A percentile compares a stretch with the other conserved stretches of the same genome.
phyloP scores from a whole-genome alignment of 2,888 invertebrate species.

The Parnassius glacialis region DNA sequence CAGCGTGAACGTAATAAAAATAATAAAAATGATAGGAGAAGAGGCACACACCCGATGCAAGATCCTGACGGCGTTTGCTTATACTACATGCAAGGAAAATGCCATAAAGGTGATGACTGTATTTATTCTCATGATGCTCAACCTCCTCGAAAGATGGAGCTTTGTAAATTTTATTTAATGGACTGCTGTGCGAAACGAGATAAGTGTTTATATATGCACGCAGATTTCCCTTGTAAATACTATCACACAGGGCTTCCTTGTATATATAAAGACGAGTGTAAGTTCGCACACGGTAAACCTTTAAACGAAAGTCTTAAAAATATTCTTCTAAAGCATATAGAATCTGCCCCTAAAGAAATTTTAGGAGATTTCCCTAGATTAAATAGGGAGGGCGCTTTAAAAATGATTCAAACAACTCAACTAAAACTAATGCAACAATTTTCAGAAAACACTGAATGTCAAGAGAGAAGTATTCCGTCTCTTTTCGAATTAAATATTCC shows the following conservation, averaged over 20 bases:
- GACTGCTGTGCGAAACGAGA: slow-evolving; percentile 97
- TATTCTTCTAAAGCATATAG: slow-evolving; percentile 87
- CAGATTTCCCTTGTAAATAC: slow-evolving; percentile 98
- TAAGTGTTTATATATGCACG: slow-evolving; percentile 97
- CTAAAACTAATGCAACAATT: slow-evolving; percentile 68
- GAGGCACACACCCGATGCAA: slow-evolving; percentile 81
- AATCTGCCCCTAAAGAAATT: slow-evolving; percentile 94
- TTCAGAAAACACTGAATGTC: slow-evolving; percentile 54
- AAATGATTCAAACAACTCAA: slow-evolving; percentile 77
- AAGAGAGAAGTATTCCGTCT: slow-evolving; percentile 67
- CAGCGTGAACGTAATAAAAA: slow-evolving; percentile 75
- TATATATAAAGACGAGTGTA: slow-evolving; percentile 90
- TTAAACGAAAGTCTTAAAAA: slow-evolving; percentile 89
- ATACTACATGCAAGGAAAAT: slow-evolving; percentile 94
- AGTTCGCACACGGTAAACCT: slow-evolving; percentile 95
- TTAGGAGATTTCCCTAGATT: slow-evolving; percentile 93
- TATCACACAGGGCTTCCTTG: slow-evolving; percentile 96
- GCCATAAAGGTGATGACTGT: slow-evolving; percentile 92
- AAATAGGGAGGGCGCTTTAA: slow-evolving; percentile 87
- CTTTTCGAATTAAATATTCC: slow-evolving; percentile 73
- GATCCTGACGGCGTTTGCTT: slow-evolving; percentile 88
- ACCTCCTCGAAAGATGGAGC: slow-evolving; percentile 92
- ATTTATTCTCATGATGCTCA: slow-evolving; percentile 91
- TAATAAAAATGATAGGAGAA: slow-evolving; percentile 75
- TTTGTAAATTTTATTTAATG: slow-evolving; percentile 98